Evolutionary conservation across 2,113 vertebrate genomes (phyloP).

Genomic region (Ptychochromis oligacanthus): DNA sequence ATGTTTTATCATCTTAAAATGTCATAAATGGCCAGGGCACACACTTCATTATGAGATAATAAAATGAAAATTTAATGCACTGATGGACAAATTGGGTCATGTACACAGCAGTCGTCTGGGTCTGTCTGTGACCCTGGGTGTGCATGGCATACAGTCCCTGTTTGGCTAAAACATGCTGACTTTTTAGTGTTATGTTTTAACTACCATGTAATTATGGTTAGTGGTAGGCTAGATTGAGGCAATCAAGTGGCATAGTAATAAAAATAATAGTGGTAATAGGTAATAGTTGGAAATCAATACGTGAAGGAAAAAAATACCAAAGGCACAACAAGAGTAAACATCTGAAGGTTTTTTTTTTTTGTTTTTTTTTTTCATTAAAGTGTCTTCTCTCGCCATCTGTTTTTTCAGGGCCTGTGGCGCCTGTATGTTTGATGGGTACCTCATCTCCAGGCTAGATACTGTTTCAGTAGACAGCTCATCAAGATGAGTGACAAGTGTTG

Average conservation of each 20-base stretch:
- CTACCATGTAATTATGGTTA: not conserved
- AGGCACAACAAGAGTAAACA: conserved; percentile 47
- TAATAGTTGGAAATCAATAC: not conserved
- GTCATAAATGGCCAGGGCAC: conserved; percentile 45
- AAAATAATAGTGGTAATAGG: conserved; percentile 27
- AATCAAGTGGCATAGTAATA: conserved; percentile 11
- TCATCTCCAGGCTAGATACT: conserved; percentile 62
- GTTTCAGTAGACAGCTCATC: conserved; percentile 69
- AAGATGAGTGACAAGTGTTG: conserved; percentile 72
- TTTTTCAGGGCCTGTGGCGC: conserved; percentile 58
- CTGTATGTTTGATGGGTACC: conserved; percentile 58
- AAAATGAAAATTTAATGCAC: conserved; percentile 57
- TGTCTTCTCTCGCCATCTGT: conserved; percentile 65
- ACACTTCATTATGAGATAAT: conserved; percentile 47
- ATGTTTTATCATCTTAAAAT: conserved; percentile 63
- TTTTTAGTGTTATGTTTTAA: not conserved
- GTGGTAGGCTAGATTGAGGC: not conserved
- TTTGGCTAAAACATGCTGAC: not conserved
- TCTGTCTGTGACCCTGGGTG: conserved; percentile 20
- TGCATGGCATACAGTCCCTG: not conserved
- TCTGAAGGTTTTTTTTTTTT: conserved; percentile 2
- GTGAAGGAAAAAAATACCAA: conserved; percentile 5
- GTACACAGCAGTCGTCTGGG: conserved; percentile 23
- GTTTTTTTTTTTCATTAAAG: conserved; percentile 26
- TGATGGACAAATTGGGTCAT: conserved; percentile 55